phyloP scores from a whole-genome alignment of 2,797 vertebrate genomes.

The Liasis olivaceus region DNA sequence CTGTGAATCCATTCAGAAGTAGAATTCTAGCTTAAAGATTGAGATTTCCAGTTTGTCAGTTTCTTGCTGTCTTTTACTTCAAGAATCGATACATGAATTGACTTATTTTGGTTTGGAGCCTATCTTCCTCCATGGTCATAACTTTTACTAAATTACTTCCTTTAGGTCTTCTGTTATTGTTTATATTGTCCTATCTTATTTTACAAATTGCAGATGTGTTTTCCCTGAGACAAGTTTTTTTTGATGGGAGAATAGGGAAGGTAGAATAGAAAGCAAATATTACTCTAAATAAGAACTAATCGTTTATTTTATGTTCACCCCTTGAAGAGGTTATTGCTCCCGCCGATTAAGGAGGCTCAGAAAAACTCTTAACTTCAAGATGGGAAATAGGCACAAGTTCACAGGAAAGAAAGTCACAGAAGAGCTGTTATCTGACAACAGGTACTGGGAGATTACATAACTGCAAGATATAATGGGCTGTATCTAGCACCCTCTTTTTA shows the following conservation, averaged over 20 bases:
- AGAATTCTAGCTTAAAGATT: not conserved
- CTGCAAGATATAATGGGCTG: not conserved
- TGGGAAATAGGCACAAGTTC: conserved; percentile 98
- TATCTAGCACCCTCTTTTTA: not conserved
- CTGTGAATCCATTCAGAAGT: not conserved
- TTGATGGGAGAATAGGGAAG: not conserved
- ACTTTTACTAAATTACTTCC: not conserved
- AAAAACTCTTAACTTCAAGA: conserved; percentile 95
- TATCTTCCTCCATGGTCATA: not conserved
- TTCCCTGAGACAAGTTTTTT: not conserved
- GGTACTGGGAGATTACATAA: conserved; percentile 70
- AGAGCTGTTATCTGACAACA: conserved; percentile 93
- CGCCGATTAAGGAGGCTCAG: conserved; percentile 90
- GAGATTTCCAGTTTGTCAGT: not conserved
- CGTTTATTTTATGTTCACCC: conserved; percentile 1
- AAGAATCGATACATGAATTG: not conserved
- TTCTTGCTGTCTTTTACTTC: not conserved
- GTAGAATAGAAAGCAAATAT: not conserved
- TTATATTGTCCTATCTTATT: not conserved
- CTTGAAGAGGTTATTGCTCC: conserved; percentile 92
- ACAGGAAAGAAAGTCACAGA: conserved; percentile 95
- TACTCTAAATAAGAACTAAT: conserved; percentile 10
- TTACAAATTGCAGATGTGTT: not conserved
- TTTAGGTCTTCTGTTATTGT: not conserved
- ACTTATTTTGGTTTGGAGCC: not conserved